These are phyloP conservation scores for Ommatoiulus sabulosus DNA, from an alignment of 2,888 invertebrate species.

Conservation along the genomic window DNA sequence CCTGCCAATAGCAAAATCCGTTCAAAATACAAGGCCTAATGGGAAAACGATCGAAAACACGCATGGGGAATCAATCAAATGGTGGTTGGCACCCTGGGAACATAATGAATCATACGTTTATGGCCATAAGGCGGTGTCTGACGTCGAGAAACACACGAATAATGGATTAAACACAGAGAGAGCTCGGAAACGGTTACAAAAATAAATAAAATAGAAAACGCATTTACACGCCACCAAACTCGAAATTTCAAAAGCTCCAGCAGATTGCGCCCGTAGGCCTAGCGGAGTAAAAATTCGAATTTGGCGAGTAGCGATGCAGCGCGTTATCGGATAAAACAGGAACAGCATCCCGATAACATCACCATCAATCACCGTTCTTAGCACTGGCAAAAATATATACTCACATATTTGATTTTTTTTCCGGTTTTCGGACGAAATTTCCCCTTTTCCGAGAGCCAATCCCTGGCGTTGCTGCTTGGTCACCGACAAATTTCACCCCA, in stretches of 20 bases:
- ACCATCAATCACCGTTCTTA: not conserved
- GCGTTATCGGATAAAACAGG: not conserved
- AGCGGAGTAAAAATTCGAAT: not conserved
- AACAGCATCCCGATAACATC: not conserved
- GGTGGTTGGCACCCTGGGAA: conserved; percentile 33
- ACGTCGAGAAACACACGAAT: not conserved
- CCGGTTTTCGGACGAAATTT: not conserved
- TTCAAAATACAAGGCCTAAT: not conserved
- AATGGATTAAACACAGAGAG: not conserved
- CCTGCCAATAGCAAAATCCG: not conserved
- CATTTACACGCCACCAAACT: not conserved
- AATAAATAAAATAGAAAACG: not conserved
- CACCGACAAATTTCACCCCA: not conserved
- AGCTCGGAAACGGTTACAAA: not conserved
- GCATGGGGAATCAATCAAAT: conserved; percentile 31
- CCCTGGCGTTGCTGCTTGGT: too few relatives aligned
- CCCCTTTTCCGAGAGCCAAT: not conserved
- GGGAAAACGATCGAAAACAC: conserved; percentile 15
- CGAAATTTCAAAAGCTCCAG: not conserved
- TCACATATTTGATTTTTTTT: not conserved
- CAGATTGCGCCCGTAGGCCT: not conserved
- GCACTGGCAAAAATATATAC: not conserved
- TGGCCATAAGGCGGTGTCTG: not conserved
- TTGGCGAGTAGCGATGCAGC: not conserved
- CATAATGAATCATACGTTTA: conserved; percentile 29